These are phyloP conservation scores for Pseudomyrmex cubaensis DNA, from an alignment of 1,140 invertebrate genomes.

Conservation along the genomic window DNA sequence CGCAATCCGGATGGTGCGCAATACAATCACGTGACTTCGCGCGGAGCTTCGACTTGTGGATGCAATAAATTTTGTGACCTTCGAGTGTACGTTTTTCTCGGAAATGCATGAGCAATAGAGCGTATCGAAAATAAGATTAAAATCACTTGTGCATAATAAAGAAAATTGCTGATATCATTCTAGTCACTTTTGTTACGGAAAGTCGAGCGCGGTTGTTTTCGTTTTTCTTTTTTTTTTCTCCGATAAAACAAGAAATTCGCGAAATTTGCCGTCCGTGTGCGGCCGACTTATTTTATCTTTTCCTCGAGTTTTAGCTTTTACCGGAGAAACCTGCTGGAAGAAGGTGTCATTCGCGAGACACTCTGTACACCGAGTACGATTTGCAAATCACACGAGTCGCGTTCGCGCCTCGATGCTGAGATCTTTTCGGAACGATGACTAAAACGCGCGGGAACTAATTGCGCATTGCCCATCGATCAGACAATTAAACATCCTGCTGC, in stretches of 20 bases:
- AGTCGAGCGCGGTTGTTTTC: no score
- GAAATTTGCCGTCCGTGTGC: neutral
- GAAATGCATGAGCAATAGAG: conserved; percentile 11
- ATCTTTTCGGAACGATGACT: conserved; percentile 33
- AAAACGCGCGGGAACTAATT: conserved; percentile 25
- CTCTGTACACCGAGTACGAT: no score
- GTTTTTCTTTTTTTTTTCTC: neutral
- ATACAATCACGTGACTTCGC: neutral
- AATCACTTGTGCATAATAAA: neutral
- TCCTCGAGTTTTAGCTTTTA: no score
- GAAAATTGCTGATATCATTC: conserved; percentile 1
- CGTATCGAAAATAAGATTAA: conserved; percentile 20
- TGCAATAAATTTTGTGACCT: conserved; percentile 45
- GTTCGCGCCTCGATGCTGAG: neutral
- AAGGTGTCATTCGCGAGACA: no score
- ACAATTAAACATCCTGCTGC: neutral
- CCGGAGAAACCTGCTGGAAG: no score
- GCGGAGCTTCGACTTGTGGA: neutral
- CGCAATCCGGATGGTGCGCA: conserved; percentile 5
- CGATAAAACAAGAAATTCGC: neutral
- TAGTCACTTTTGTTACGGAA: no score
- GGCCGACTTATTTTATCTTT: no score
- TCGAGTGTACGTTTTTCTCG: conserved; percentile 26
- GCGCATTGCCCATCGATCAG: neutral
- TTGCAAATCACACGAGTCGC: neutral